These are phyloP conservation scores for Gibbula magus DNA, from an alignment of 2,888 invertebrate species.

Conservation along the genomic window DNA sequence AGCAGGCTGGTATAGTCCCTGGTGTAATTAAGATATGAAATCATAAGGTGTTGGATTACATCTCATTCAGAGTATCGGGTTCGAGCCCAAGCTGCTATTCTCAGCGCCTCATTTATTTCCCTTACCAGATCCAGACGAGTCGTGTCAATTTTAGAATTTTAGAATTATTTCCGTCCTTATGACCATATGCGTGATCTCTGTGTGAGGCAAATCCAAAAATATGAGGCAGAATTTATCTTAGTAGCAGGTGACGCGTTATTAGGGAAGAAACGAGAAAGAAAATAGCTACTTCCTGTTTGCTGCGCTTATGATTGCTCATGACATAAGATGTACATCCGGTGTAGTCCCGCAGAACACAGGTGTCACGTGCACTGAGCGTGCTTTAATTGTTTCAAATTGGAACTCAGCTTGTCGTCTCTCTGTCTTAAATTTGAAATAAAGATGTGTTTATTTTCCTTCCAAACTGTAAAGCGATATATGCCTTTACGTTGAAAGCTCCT, in stretches of 20 bases:
- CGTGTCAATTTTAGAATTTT: constrained; percentile 14
- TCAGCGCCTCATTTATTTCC: not conserved
- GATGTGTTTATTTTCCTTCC: constrained; percentile 12
- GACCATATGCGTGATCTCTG: not conserved
- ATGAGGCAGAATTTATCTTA: constrained; percentile 7
- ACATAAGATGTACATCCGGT: constrained; percentile 25
- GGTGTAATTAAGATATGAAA: constrained; percentile 19
- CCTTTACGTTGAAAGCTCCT: too few species aligned
- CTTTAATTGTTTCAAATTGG: constrained; percentile 13
- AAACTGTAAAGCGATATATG: too few species aligned
- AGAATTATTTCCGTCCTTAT: constrained; percentile 2
- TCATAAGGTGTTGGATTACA: not conserved
- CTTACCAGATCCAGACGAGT: not conserved
- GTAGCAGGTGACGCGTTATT: constrained; percentile 12
- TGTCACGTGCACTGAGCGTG: constrained; percentile 21
- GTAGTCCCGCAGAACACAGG: not conserved
- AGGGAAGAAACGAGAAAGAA: constrained; percentile 15
- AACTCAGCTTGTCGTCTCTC: not conserved
- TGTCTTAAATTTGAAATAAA: constrained; percentile 21
- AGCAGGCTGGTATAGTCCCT: too few species aligned
- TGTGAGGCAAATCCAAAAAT: not conserved
- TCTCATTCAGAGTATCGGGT: too few species aligned
- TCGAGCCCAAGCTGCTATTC: too few species aligned
- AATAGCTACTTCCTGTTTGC: constrained; percentile 25
- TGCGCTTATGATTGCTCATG: constrained; percentile 10